Evolutionary conservation across 2,888 invertebrate genomes (phyloP), one percentile per base, ranked within the genome.

Genomic region (Anagyrus pseudococci): DNA sequence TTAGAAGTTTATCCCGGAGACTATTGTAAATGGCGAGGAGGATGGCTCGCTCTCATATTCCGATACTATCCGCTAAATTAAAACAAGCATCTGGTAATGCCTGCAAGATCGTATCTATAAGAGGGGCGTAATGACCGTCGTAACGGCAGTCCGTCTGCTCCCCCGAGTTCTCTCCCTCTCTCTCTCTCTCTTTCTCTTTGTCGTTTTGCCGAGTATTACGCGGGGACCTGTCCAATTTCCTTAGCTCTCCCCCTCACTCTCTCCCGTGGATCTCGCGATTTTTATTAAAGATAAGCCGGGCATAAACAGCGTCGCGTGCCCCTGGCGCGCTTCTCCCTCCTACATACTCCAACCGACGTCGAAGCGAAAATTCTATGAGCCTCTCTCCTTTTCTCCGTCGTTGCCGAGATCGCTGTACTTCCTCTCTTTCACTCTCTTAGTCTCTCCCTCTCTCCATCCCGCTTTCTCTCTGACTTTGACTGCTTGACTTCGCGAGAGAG

Each of bases 31-130:
- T 10, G 2, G 15, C 13, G 4, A 37, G 33, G 13, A 2, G 33
- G 2, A 37, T 13, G 33, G 15, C 33, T 8, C 4, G 33, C 22
- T 20, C 55, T 10, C n/a, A n/a, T n/a, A n/a, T n/a, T n/a, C n/a
- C 43, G 43, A 23, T 25, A 19, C 26, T 33, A 29, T 44, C 23
- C 17, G 46, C 29, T 25, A 46, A 46, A 55, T 55, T 55, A 55
- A 55, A 55, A 54, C 20, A 43, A 54, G 54, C 54, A 58, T 52
- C 60, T 29, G 59, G 54, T 60, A 54, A 54, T 33, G 6, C 26
- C 43, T 19, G 20, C 7, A 3, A 44, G 44, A 58, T 50, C 23
- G 33, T 2, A 52, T 46, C 52, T 29, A 17, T 15, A 33, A 46
- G 50, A 48, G 15, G n/a, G 13, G 6, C 60, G 6, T 54, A 60